A percentile compares a stretch with the other conserved stretches of the same genome.
These are phyloP conservation scores for Micropoecilia bifurca DNA, from an alignment of 2,797 vertebrate species.

Conservation along the genomic window DNA sequence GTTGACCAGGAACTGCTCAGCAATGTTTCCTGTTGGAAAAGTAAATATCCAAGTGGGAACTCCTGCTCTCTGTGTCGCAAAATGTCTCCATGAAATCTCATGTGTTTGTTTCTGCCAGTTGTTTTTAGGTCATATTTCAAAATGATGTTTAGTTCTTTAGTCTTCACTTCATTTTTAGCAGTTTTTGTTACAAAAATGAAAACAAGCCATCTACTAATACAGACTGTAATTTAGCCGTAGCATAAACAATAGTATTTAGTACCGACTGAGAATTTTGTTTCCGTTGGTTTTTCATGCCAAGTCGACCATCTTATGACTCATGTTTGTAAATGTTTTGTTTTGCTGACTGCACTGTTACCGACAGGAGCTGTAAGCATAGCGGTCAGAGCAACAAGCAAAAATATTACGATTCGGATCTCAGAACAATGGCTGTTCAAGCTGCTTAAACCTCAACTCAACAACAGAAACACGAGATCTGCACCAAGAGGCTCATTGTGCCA, in stretches of 20 bases:
- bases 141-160: not conserved
- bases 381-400: conserved; percentile 4
- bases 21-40: not conserved
- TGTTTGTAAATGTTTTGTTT: not conserved
- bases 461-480: conserved; percentile 14
- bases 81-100: not conserved
- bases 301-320: not conserved
- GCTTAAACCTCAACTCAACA: conserved; percentile 12
- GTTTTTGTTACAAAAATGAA: no score
- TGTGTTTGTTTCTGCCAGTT: not conserved
- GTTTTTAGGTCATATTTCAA: not conserved
- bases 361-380: not conserved
- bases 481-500: conserved; percentile 6
- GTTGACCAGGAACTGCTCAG: not conserved
- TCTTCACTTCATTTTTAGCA: not conserved
- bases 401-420: not conserved
- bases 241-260: not conserved
- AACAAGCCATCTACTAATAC: not conserved
- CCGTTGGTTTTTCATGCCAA: not conserved
- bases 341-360: not conserved
- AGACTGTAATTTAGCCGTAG: not conserved
- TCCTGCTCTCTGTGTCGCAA: not conserved
- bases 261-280: not conserved
- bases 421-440: conserved; percentile 3
- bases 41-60: not conserved